Conservation (phyloP, 1,140 invertebrate genomes). For the Apis cerana region DNA sequence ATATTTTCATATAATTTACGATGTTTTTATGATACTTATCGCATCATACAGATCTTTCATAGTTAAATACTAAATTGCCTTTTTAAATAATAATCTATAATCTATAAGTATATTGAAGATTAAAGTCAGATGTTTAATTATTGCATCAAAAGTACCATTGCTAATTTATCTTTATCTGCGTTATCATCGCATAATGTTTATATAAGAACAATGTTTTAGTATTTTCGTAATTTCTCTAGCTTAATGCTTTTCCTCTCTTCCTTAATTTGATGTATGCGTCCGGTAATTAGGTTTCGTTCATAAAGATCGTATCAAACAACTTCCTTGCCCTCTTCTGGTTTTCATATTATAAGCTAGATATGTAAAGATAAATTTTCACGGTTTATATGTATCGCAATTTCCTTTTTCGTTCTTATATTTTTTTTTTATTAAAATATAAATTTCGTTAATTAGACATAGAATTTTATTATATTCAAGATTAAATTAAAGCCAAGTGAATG, state of each 20-base stretch:
- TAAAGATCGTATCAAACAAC: slow-evolving; percentile 28
- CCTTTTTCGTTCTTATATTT: not conserved
- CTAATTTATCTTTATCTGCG: not conserved
- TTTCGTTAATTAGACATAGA: not conserved
- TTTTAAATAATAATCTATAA: not conserved
- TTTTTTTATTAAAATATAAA: not conserved
- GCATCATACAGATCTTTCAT: no score
- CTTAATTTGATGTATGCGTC: slow-evolving; percentile 10
- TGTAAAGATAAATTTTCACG: slow-evolving; percentile 9
- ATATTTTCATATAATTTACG: not conserved
- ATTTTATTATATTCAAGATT: not conserved
- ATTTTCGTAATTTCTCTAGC: slow-evolving; percentile 14
- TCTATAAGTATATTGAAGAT: not conserved
- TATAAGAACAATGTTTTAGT: not conserved
- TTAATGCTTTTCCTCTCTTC: slow-evolving; percentile 4
- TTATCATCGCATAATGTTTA: not conserved
- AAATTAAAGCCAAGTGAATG: not conserved
- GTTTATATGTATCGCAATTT: not conserved
- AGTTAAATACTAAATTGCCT: not conserved
- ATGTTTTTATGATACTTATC: not conserved
- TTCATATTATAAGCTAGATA: slow-evolving; percentile 3
- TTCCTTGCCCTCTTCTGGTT: slow-evolving; percentile 16
- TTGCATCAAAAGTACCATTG: not conserved
- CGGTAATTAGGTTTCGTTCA: slow-evolving; percentile 22
- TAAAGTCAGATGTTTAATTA: not conserved